phyloP scores from a whole-genome alignment of 2,888 invertebrate species.

The Tineola bisselliella region DNA sequence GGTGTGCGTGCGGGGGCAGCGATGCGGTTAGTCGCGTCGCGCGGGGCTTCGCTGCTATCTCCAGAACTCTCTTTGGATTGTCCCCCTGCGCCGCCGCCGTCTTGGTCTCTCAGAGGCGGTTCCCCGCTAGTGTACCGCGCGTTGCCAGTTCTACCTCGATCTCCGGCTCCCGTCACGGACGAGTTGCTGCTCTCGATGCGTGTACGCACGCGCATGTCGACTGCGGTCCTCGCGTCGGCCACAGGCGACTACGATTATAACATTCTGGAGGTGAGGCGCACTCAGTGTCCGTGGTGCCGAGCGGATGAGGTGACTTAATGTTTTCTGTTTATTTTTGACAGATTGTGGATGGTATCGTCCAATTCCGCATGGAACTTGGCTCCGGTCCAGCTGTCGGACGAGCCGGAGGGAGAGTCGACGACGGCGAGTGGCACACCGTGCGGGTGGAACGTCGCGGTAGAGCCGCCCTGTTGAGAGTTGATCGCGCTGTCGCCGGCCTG shows the following conservation, averaged over 20 bases:
- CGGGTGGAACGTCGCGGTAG: conserved; percentile 85
- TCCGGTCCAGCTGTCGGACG: conserved; percentile 88
- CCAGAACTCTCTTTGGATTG: background rate
- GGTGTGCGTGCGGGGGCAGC: conserved; percentile 37
- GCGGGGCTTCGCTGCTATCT: background rate
- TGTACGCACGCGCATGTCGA: conserved; percentile 81
- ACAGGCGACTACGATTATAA: conserved; percentile 90
- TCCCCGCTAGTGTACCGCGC: conserved; percentile 82
- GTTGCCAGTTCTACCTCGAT: conserved; percentile 75
- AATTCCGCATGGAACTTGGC: conserved; percentile 92
- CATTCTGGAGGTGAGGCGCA: conserved; percentile 78
- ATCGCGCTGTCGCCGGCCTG: conserved; percentile 83
- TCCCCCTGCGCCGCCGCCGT: background rate
- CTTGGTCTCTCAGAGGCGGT: conserved; percentile 32
- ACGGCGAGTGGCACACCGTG: conserved; percentile 76
- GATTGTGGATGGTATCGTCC: conserved; percentile 80
- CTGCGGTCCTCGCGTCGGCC: conserved; percentile 87
- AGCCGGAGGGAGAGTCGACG: conserved; percentile 62
- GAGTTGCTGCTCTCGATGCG: conserved; percentile 74
- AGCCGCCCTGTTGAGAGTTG: conserved; percentile 80
- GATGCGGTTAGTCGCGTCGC: conserved; percentile 7
- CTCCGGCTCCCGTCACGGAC: conserved; percentile 85
- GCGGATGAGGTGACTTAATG: no score
- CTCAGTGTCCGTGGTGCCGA: no score
- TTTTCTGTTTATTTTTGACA: conserved; percentile 1